Evolutionary conservation across 2,888 invertebrate species (phyloP).

Genomic region (Hipparchia semele): DNA sequence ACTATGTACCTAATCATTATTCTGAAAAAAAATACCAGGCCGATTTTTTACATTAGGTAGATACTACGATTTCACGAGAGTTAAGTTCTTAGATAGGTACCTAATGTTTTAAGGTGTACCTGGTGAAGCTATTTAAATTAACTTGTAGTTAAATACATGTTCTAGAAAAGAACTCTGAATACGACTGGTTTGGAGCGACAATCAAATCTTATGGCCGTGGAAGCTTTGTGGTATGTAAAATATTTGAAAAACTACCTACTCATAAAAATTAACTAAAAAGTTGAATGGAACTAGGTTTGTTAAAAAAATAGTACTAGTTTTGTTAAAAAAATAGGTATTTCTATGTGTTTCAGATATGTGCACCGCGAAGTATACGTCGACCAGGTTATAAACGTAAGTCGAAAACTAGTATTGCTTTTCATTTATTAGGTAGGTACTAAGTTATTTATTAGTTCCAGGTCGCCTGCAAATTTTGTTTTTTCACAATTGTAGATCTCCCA

Average conservation of each 20-base stretch:
- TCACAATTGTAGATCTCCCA: no score
- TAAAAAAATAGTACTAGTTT: not conserved
- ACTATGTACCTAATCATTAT: no score
- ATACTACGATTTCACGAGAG: no score
- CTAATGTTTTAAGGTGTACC: no score
- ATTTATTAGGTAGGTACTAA: not conserved
- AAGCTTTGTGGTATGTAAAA: not conserved
- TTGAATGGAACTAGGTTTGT: not conserved
- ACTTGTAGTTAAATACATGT: not conserved
- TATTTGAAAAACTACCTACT: no score
- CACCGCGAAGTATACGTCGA: not conserved
- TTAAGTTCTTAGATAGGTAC: no score
- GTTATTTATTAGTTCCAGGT: no score
- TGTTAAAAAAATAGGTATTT: not conserved
- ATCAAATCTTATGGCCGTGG: not conserved
- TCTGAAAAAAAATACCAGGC: no score
- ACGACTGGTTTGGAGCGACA: slow-evolving; percentile 12
- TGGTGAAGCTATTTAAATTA: not conserved
- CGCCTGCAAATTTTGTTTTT: no score
- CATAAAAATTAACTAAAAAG: no score
- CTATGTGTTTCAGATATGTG: slow-evolving; percentile 11
- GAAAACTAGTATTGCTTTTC: not conserved
- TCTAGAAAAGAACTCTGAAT: not conserved
- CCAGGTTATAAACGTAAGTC: not conserved
- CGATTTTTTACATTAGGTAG: no score